phyloP scores from a whole-genome alignment of 2,888 invertebrate genomes.

The Serripes groenlandicus region DNA sequence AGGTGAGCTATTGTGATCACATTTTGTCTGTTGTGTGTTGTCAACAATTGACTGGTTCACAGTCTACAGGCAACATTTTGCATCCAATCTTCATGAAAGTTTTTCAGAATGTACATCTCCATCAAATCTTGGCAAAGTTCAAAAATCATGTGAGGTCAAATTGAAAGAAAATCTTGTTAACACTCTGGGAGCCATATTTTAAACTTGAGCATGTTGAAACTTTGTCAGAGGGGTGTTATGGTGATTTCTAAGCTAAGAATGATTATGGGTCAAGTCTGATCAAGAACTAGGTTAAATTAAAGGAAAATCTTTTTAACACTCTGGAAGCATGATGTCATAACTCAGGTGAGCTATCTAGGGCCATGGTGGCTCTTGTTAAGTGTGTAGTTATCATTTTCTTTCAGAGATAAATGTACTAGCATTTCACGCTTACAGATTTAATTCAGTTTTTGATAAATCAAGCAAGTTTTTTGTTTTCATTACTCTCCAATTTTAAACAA shows the following conservation, averaged over 20 bases:
- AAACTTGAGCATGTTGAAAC: background rate
- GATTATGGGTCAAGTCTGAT: background rate
- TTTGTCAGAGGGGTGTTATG: background rate
- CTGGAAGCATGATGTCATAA: background rate
- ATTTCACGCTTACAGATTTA: too few relatives aligned
- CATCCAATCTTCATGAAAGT: background rate
- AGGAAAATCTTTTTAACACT: too few relatives aligned
- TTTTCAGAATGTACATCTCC: background rate
- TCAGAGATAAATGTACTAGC: too few relatives aligned
- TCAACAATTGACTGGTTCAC: too few relatives aligned
- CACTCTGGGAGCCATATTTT: background rate
- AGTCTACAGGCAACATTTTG: background rate
- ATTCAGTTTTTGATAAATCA: too few relatives aligned
- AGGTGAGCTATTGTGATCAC: background rate
- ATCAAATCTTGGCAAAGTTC: too few relatives aligned
- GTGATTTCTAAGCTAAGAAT: background rate
- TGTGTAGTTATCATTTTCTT: too few relatives aligned
- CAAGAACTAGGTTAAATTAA: too few relatives aligned
- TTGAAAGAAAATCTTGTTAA: background rate
- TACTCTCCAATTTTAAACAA: too few relatives aligned
- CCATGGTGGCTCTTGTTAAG: background rate
- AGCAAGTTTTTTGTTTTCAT: too few relatives aligned
- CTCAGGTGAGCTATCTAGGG: background rate
- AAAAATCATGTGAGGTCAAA: background rate
- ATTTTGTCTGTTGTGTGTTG: background rate